These are phyloP conservation scores for Anneissia japonica DNA, from an alignment of 35 echinoderm and acorn worm genomes.

Conservation along the genomic window DNA sequence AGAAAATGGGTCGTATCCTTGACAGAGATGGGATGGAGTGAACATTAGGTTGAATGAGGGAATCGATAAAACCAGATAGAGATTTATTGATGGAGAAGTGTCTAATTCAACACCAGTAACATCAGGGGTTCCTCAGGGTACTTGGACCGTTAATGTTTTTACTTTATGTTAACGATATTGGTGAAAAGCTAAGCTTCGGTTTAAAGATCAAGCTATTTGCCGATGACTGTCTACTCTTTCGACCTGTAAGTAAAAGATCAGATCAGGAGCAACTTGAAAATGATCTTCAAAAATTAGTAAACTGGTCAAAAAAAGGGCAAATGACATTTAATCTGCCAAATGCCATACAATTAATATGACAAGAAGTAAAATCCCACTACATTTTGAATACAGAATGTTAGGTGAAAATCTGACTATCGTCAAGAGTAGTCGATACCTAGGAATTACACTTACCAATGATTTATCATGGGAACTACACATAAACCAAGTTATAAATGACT, in stretches of 20 bases:
- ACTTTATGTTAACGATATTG: slow-evolving; percentile 9
- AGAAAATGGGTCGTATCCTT: no score
- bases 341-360: slow-evolving; percentile 22
- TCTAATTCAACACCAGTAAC: slow-evolving; percentile 1
- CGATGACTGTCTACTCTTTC: slow-evolving; percentile 28
- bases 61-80: no score
- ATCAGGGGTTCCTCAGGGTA: slow-evolving; percentile 35
- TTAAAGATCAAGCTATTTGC: slow-evolving; percentile 18
- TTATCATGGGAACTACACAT: slow-evolving; percentile 35
- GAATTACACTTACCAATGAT: slow-evolving; percentile 12
- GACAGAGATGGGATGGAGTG: no score
- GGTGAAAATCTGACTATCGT: background rate
- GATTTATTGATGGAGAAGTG: slow-evolving; percentile 16
- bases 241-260: background rate
- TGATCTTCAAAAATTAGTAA: background rate
- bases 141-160: background rate
- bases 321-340: slow-evolving; percentile 25
- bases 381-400: background rate
- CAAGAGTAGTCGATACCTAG: slow-evolving; percentile 19
- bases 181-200: background rate
- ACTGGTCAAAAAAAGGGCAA: slow-evolving; percentile 19
- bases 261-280: slow-evolving; percentile 13
- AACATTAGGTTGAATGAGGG: no score
- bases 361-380: background rate
- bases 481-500: background rate